These are phyloP conservation scores for Pachyramphus minor DNA, from an alignment of 2,113 vertebrate genomes.

Conservation along the genomic window DNA sequence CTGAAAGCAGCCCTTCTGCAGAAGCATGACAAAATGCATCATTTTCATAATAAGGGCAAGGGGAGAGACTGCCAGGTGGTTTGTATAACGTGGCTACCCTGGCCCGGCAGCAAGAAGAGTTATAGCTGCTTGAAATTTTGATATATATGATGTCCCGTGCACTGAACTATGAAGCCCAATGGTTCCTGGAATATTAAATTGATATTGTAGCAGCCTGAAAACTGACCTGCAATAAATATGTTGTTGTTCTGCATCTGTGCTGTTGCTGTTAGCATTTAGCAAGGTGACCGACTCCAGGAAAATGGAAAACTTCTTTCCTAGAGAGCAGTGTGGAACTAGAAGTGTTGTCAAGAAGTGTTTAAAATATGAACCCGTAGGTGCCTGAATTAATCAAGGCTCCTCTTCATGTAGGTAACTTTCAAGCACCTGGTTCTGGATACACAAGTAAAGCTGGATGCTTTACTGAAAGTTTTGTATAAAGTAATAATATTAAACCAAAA, in stretches of 20 bases:
- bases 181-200: not conserved
- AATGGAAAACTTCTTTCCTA: not conserved
- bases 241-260: not conserved
- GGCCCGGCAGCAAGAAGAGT: not conserved
- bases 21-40: not conserved
- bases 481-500: not conserved
- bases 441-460: not conserved
- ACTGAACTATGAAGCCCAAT: not conserved
- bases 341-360: not conserved
- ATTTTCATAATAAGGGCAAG: not conserved
- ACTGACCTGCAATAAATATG: not conserved
- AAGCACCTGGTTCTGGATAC: not conserved
- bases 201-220: not conserved
- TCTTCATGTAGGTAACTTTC: not conserved
- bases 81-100: fast-evolving
- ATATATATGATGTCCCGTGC: not conserved
- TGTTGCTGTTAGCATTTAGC: not conserved
- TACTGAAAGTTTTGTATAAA: not conserved
- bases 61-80: not conserved
- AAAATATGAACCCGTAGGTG: not conserved
- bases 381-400: not conserved
- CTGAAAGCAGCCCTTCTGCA: not conserved
- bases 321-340: not conserved
- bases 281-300: not conserved
- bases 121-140: not conserved